These are phyloP conservation scores for Gobius niger DNA, from an alignment of 2,113 vertebrate genomes.

Conservation along the genomic window DNA sequence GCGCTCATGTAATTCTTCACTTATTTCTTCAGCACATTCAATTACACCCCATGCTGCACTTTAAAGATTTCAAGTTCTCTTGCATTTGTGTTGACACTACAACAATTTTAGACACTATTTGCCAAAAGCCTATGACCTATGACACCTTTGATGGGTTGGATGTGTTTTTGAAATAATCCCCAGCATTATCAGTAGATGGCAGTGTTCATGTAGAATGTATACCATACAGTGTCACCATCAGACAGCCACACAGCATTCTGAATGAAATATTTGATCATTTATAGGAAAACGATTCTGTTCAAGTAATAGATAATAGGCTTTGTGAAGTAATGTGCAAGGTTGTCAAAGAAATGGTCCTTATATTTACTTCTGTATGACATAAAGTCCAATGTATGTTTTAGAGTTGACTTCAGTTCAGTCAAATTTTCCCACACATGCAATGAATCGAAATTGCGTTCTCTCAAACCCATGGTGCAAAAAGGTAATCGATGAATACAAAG, in stretches of 20 bases:
- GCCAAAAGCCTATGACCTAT: neutral
- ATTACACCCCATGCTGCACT: slow-evolving; percentile 13
- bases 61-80: neutral
- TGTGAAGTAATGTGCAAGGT: neutral
- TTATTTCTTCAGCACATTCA: slow-evolving; percentile 10
- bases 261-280: neutral
- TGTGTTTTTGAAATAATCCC: neutral
- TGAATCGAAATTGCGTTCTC: too few species aligned
- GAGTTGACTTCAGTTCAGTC: too few species aligned
- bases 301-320: neutral
- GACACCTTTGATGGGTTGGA: neutral
- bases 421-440: too few species aligned
- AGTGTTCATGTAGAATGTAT: slow-evolving; percentile 7
- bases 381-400: too few species aligned
- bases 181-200: slow-evolving; percentile 5
- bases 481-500: too few species aligned
- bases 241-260: neutral
- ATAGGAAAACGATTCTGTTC: neutral
- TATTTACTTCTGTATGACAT: neutral
- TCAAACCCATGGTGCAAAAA: too few species aligned
- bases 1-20: slow-evolving; percentile 20
- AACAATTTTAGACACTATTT: neutral
- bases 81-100: neutral
- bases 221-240: neutral
- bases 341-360: neutral